These are phyloP conservation scores for Perizoma affinitatum DNA, from an alignment of 2,888 invertebrate species.

Conservation along the genomic window DNA sequence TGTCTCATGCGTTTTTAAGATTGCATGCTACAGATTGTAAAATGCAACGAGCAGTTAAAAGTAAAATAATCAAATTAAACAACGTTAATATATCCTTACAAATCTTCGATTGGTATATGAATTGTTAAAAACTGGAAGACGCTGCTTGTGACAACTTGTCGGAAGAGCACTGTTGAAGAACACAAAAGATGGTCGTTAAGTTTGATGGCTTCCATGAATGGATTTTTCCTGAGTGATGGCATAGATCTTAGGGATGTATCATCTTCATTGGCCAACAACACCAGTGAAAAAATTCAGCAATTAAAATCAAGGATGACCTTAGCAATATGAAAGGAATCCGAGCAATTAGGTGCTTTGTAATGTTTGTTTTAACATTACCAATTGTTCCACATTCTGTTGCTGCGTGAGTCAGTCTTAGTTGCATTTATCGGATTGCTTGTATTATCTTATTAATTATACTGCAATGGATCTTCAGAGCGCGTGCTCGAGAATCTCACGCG, in stretches of 20 bases:
- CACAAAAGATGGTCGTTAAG: background rate
- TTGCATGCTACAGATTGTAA: no score
- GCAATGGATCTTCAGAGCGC: slow-evolving; percentile 20
- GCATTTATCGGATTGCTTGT: slow-evolving; percentile 18
- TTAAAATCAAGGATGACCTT: slow-evolving; percentile 21
- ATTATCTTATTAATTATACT: slow-evolving; percentile 18
- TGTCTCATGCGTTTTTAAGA: no score
- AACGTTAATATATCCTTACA: no score
- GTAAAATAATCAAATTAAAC: no score
- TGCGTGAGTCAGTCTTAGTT: slow-evolving; percentile 38
- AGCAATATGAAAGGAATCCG: slow-evolving; percentile 25
- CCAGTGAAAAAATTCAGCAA: slow-evolving; percentile 8
- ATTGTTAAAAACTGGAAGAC: no score
- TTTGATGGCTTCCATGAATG: no score
- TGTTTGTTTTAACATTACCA: slow-evolving; percentile 35
- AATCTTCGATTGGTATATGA: no score
- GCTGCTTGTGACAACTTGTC: no score
- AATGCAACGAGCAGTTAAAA: no score
- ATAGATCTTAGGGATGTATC: no score
- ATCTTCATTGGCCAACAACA: slow-evolving; percentile 1
- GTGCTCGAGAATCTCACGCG: slow-evolving; percentile 12
- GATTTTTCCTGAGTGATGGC: no score
- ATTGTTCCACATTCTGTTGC: slow-evolving; percentile 45
- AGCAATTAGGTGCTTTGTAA: slow-evolving; percentile 25
- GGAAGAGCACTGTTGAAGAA: background rate